Evolutionary conservation across 1,140 invertebrate species (phyloP).

Genomic region (Drosophila cardini): DNA sequence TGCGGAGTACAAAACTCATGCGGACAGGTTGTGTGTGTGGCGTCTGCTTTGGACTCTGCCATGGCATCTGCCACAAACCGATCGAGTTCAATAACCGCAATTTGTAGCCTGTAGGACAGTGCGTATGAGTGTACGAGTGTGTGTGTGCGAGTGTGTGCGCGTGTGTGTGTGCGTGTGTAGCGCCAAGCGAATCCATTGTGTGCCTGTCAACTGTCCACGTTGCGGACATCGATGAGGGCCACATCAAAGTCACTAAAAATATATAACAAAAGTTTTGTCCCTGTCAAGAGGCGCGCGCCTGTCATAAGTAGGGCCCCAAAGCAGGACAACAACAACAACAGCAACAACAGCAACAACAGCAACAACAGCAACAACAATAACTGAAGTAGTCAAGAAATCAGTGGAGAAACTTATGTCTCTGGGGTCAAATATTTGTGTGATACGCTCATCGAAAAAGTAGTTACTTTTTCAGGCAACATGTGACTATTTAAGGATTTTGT

Average conservation of each 20-base stretch:
- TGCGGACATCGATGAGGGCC: conserved; percentile 77
- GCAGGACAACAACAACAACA: conserved; percentile 29
- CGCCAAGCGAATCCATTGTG: conserved; percentile 75
- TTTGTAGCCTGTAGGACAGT: conserved; percentile 61
- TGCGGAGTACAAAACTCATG: neutral
- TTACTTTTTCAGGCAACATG: neutral
- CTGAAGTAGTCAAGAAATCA: conserved; percentile 27
- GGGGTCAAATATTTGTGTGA: conserved; percentile 62
- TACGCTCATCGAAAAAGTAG: conserved; percentile 14
- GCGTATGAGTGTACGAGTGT: neutral
- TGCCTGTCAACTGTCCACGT: conserved; percentile 75
- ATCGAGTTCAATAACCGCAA: conserved; percentile 70
- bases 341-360: conserved; percentile 25
- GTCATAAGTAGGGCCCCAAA: conserved; percentile 70
- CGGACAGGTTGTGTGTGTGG: conserved; percentile 58
- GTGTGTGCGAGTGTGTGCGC: neutral
- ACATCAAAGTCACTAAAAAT: conserved; percentile 80
- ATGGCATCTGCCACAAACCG: conserved; percentile 24
- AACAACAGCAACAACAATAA: conserved; percentile 33
- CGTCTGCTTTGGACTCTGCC: conserved; percentile 41
- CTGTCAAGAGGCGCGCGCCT: conserved; percentile 66
- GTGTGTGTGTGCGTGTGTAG: conserved; percentile 48
- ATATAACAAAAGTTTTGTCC: conserved; percentile 63
- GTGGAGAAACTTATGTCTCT: conserved; percentile 46
- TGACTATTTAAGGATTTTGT: too few species aligned